A percentile compares a stretch with the other conserved stretches of the same genome.
Conservation (phyloP, 1,140 invertebrate species). For the Drosophila nebulosa region DNA sequence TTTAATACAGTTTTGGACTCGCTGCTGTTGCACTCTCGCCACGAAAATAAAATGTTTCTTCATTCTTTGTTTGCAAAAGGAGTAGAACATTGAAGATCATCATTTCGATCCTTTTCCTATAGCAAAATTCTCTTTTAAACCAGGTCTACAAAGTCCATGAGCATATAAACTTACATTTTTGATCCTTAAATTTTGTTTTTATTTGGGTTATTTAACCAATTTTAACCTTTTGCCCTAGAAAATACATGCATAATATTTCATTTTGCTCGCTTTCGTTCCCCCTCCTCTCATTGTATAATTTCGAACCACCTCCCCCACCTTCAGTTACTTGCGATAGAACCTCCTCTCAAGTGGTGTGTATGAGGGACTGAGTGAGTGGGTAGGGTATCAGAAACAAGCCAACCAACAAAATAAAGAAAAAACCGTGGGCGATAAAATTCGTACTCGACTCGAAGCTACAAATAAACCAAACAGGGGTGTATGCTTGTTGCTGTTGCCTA, state of each 20-base stretch:
- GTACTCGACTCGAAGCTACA: constrained; percentile 49
- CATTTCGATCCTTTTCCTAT: no score
- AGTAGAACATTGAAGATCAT: neutral
- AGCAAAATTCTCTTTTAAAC: no score
- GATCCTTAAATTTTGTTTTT: no score
- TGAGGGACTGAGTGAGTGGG: constrained; percentile 29
- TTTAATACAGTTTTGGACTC: constrained; percentile 67
- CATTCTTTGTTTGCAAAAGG: neutral
- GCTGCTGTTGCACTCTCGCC: constrained; percentile 32
- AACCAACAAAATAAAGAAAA: constrained; percentile 47
- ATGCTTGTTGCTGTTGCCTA: neutral
- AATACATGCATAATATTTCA: neutral
- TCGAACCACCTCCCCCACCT: neutral
- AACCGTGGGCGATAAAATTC: constrained; percentile 75
- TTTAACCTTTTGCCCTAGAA: neutral
- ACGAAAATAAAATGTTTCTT: constrained; percentile 21
- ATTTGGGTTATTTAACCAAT: no score
- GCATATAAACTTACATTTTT: no score
- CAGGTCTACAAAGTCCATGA: no score
- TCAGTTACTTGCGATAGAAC: constrained; percentile 4
- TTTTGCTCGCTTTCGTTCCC: neutral
- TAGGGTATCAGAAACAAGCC: constrained; percentile 69
- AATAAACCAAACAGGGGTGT: constrained; percentile 11
- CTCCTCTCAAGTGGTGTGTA: constrained; percentile 1
- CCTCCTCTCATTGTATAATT: neutral